phyloP scores from a whole-genome alignment of 2,888 invertebrate species.

The Hemicrepidius hirtus region DNA sequence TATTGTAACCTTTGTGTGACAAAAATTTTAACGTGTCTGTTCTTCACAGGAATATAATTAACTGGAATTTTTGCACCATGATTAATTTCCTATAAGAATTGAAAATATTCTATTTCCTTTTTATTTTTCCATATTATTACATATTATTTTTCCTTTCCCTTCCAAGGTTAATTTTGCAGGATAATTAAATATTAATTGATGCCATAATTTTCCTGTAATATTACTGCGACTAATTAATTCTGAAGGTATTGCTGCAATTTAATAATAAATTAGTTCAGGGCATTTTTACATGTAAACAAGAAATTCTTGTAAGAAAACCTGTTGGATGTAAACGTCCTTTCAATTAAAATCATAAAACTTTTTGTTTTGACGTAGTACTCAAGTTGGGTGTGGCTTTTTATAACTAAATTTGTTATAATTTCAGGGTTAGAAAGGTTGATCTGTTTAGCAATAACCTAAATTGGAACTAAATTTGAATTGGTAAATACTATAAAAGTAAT shows the following conservation, averaged over 20 bases:
- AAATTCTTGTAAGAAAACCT: neutral
- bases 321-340: neutral
- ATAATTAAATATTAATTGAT: neutral
- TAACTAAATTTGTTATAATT: neutral
- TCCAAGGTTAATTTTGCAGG: neutral
- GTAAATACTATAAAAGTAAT: neutral
- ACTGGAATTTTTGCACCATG: neutral
- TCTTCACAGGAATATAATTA: neutral
- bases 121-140: too few species aligned
- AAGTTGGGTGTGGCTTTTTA: slow-evolving; percentile 4
- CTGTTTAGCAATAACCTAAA: neutral
- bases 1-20: neutral
- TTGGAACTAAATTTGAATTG: slow-evolving; percentile 15
- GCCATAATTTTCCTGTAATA: neutral
- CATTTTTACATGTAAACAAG: neutral
- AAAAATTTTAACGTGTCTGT: neutral
- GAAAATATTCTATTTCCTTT: too few species aligned
- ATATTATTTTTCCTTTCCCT: too few species aligned
- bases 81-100: too few species aligned
- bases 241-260: neutral
- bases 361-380: neutral
- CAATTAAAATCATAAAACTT: neutral
- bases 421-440: slow-evolving; percentile 1
- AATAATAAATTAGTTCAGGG: neutral
- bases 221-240: neutral